Evolutionary conservation across 2,797 vertebrate genomes (phyloP).

Genomic region (Vireo griseus): DNA sequence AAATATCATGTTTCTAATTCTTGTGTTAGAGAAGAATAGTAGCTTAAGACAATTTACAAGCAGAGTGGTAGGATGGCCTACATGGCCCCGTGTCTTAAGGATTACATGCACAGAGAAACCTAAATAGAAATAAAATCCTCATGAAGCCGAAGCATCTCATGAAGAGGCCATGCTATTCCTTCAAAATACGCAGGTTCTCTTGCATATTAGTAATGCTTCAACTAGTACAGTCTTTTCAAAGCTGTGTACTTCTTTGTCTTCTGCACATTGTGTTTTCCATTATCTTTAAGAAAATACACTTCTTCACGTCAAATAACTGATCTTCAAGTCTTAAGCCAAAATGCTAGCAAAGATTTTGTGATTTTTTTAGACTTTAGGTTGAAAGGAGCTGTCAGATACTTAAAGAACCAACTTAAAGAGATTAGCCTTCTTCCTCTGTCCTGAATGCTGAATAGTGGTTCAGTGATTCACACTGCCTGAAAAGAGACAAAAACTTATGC

Average conservation of each 20-base stretch:
- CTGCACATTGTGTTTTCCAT: not conserved
- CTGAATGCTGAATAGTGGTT: not conserved
- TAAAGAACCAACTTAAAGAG: not conserved
- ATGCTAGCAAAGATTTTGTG: not conserved
- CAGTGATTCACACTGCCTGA: not conserved
- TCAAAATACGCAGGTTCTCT: not conserved
- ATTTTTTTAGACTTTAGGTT: not conserved
- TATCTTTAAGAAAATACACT: not conserved
- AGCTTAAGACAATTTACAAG: not conserved
- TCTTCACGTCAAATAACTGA: not conserved
- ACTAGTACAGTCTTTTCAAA: not conserved
- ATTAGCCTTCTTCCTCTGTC: not conserved
- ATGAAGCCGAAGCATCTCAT: not conserved
- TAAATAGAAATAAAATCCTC: not conserved
- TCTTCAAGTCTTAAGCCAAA: not conserved
- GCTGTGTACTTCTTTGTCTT: not conserved
- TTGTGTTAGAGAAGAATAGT: not conserved
- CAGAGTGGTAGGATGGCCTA: not conserved
- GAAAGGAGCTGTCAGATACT: not conserved
- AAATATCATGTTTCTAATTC: not conserved
- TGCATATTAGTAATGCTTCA: not conserved
- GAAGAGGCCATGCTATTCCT: not conserved
- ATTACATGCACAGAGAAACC: not conserved
- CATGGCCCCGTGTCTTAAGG: accelerated
- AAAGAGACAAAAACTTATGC: not conserved